Evolutionary conservation across 1,140 invertebrate genomes (phyloP).

Genomic region (Coptotermes formosanus): DNA sequence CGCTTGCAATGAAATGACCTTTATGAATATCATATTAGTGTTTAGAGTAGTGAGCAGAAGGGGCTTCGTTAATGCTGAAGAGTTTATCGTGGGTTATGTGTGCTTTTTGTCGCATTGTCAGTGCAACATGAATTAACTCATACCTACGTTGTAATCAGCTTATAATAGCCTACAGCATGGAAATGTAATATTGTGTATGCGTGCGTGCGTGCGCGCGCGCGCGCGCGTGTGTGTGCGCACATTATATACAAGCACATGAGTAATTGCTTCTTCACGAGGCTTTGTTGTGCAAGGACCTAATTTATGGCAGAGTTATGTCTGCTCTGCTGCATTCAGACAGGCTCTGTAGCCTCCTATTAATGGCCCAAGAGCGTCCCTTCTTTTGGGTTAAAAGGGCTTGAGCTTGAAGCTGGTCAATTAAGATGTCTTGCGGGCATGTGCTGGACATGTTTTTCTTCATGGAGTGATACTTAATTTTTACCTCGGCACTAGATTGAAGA

Average conservation of each 20-base stretch:
- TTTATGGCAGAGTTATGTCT: no score
- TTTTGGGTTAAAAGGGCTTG: no score
- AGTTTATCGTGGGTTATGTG: neutral
- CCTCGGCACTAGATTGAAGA: no score
- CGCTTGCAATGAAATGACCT: neutral
- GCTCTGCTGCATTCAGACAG: no score
- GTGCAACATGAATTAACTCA: neutral
- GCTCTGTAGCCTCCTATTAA: no score
- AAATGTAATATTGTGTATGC: neutral
- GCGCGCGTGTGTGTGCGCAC: no score
- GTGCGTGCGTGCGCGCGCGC: neutral
- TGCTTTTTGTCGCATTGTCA: neutral
- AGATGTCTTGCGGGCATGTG: no score
- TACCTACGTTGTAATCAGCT: neutral
- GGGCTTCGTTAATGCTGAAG: neutral
- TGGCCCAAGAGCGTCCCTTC: no score
- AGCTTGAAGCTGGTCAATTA: no score
- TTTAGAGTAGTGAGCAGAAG: neutral
- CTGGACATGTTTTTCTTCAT: no score
- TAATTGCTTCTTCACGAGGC: neutral
- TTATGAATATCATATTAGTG: neutral
- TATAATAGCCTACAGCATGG: neutral
- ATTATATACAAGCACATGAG: neutral
- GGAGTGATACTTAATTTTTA: no score
- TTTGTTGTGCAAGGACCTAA: no score